phyloP scores from a whole-genome alignment of 1,140 invertebrate genomes.

The Octopus bimaculoides region DNA sequence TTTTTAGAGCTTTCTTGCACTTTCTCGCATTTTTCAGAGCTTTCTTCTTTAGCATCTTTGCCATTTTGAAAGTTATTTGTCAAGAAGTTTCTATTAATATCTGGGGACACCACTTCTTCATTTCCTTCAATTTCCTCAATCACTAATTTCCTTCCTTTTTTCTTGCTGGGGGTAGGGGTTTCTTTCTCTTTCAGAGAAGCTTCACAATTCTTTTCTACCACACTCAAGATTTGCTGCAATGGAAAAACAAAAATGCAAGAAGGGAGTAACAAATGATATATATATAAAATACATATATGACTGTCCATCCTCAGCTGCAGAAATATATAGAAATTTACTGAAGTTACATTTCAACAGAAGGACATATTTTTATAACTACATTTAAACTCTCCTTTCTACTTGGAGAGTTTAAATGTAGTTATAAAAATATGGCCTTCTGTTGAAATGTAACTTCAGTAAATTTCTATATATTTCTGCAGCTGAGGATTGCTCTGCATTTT shows the following conservation, averaged over 20 bases:
- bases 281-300: background rate
- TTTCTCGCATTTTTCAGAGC: conserved; percentile 15
- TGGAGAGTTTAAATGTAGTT: no score
- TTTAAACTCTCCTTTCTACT: no score
- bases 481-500: no score
- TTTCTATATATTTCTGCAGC: no score
- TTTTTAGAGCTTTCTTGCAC: conserved; percentile 2
- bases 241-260: background rate
- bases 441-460: no score
- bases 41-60: background rate
- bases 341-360: background rate
- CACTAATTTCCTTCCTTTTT: conserved; percentile 42
- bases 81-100: background rate
- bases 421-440: no score
- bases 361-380: no score
- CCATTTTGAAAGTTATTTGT: background rate
- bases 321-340: background rate
- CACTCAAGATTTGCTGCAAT: background rate
- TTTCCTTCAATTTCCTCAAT: conserved; percentile 48
- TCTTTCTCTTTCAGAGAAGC: conserved; percentile 26
- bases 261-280: background rate
- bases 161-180: conserved; percentile 34
- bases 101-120: background rate
- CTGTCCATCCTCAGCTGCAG: background rate
- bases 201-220: background rate